Conservation (phyloP, 2,888 invertebrate species). For the Xanthia togata region DNA sequence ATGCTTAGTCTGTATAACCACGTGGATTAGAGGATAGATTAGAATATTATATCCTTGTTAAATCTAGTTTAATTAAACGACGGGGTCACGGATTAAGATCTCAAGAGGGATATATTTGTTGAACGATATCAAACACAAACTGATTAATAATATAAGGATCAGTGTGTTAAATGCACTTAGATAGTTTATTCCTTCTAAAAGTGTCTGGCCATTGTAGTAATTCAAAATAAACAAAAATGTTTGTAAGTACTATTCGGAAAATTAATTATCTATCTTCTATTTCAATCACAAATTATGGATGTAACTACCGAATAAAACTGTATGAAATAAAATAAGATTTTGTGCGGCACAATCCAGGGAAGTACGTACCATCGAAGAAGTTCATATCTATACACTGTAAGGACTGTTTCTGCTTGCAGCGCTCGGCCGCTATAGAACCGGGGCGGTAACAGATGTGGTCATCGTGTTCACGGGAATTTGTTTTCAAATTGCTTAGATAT, state of each 20-base stretch:
- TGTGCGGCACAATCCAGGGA: not conserved
- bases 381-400: too few relatives aligned
- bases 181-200: not conserved
- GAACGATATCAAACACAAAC: conserved; percentile 14
- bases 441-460: too few relatives aligned
- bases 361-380: too few relatives aligned
- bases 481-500: too few relatives aligned
- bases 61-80: conserved; percentile 44
- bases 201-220: not conserved
- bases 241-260: not conserved
- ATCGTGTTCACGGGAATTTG: too few relatives aligned
- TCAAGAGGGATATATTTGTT: conserved; percentile 30
- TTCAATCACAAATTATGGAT: not conserved
- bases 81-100: conserved; percentile 4
- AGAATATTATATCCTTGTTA: conserved; percentile 28
- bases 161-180: not conserved
- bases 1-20: not conserved
- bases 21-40: conserved; percentile 12
- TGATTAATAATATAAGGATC: conserved; percentile 14
- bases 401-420: too few relatives aligned
- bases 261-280: not conserved
- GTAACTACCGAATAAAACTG: not conserved
- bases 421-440: too few relatives aligned
- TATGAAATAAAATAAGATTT: not conserved
- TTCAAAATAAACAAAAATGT: not conserved